Evolutionary conservation across 2,113 vertebrate genomes (phyloP), one percentile per base, ranked within the genome.

Genomic region (Poeciliopsis prolifica): DNA sequence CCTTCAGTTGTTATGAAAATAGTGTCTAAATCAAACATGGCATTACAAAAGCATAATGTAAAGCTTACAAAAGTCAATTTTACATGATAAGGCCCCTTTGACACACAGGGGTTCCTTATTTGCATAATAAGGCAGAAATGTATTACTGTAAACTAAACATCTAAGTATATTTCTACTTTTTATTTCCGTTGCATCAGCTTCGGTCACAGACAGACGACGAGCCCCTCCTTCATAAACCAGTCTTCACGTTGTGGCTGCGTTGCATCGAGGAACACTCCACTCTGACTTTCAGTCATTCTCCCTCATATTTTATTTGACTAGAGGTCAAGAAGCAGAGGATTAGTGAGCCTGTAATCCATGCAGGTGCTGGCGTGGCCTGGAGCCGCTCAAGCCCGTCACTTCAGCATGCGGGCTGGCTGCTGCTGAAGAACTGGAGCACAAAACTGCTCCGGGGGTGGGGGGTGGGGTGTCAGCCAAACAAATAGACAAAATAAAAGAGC

Each of bases 401-500:
- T 94, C 89, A 90, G 88, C 88, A 92, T 92, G 90, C 92, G 84
- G 85, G 12, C 72, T 48, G 68, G 65, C 72, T 80, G 86, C 62
- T 84, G 76, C 30, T 37, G 67, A 33, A 83, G 83, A 86, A 88
- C 44, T 81, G 88, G 79, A 90, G 82, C 88, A 90, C 82, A 30
- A 79, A 74, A 71, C 63, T 11, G 84, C 91, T 91, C 90, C 76
- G 77, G 80, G 89, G 90, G 92, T 2, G 1, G 28, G 77, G 79
- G 89, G 90, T 88, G 85, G 88, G 35, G 10, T 89, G 86, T 81
- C 77, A 85, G 82, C 90, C 89, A 92, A 93, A 94, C 92, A 94
- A 94, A 94, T 90, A 93, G 93, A 90, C 86, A 88, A 81, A 90
- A 90, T 90, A 92, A 91, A 91, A 88, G 79, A 86, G 71, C 72